Evolutionary conservation across 2,888 invertebrate genomes (phyloP), one percentile per base, ranked within the genome.

Genomic region (Polietes domitor): DNA sequence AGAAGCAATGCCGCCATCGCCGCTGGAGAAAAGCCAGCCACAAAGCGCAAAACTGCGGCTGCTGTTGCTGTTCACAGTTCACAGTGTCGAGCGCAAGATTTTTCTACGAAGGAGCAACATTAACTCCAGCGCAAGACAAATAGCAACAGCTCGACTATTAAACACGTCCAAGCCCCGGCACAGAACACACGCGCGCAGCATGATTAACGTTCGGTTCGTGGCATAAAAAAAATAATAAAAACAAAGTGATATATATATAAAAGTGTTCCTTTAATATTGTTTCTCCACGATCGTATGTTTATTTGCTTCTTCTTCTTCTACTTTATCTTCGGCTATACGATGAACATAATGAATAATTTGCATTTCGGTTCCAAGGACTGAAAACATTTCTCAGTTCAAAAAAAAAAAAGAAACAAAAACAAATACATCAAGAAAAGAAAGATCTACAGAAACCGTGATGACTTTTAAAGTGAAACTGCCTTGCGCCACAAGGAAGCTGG

Each of bases 61-160:
- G 68, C 19, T 19, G 68, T 19, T 68, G 37, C 17, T 7, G 63
- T n/a, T 61, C 74, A 73, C 41, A 61, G 37, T 53, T 41, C 73
- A 70, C 28, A 73, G 70, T 43, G 73, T 15, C 41, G n/a, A 77
- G 63, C 65, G 37, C 72, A 75, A 80, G 6, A 75, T 53, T 68
- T 65, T 75, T 75, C 50, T 65, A 72, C 41, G 50, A 80, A 77
- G 77, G 80, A 78, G 75, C 80, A 63, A 68, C 80, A 84, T 84
- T 77, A 65, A 47, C 77, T 80, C 28, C 65, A 77, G 65, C 58
- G 37, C 75, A 63, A 72, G 77, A 65, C 77, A 72, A 80, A 80
- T 41, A 63, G 63, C 74, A 75, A 80, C 83, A 83, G 61, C 80
- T 73, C 43, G 26, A 12, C 43, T 28, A 21, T 26, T 41, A 24